Conservation (phyloP, 2,888 invertebrate species). For the Cylloceria caligata region DNA sequence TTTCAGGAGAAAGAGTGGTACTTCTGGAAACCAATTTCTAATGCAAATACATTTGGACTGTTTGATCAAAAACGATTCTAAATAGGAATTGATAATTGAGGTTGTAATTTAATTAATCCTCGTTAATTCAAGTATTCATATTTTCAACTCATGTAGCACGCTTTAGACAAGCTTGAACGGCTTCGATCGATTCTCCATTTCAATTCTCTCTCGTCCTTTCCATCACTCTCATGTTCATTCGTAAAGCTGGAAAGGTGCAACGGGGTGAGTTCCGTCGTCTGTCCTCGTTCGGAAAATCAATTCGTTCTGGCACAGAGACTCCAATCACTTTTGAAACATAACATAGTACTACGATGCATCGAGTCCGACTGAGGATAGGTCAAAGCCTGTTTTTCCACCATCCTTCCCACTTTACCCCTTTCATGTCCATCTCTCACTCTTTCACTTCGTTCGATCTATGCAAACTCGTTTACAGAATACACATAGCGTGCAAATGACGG, state of each 20-base stretch:
- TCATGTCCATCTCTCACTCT: constrained; percentile 24
- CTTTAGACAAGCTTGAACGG: background rate
- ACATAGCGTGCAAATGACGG: constrained; percentile 30
- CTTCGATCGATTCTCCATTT: constrained; percentile 27
- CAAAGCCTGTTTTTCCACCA: constrained; percentile 51
- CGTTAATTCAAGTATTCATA: constrained; percentile 25
- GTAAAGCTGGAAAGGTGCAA: constrained; percentile 24
- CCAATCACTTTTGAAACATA: constrained; percentile 65
- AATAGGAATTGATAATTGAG: constrained; percentile 24
- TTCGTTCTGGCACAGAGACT: constrained; percentile 40
- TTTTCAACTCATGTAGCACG: background rate
- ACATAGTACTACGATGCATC: constrained; percentile 53
- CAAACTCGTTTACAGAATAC: constrained; percentile 52
- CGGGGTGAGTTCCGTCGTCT: constrained; percentile 42
- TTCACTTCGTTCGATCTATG: constrained; percentile 27
- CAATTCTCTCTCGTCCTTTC: constrained; percentile 30
- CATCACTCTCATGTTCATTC: constrained; percentile 51
- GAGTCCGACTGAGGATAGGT: constrained; percentile 49
- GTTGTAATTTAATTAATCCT: background rate
- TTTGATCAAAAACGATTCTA: background rate
- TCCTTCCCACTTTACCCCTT: constrained; percentile 13
- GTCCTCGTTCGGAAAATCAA: constrained; percentile 62
- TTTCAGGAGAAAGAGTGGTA: background rate
- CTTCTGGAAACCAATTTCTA: background rate
- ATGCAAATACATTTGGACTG: background rate